phyloP scores from a whole-genome alignment of 1,140 invertebrate species.

The Monomorium pharaonis region DNA sequence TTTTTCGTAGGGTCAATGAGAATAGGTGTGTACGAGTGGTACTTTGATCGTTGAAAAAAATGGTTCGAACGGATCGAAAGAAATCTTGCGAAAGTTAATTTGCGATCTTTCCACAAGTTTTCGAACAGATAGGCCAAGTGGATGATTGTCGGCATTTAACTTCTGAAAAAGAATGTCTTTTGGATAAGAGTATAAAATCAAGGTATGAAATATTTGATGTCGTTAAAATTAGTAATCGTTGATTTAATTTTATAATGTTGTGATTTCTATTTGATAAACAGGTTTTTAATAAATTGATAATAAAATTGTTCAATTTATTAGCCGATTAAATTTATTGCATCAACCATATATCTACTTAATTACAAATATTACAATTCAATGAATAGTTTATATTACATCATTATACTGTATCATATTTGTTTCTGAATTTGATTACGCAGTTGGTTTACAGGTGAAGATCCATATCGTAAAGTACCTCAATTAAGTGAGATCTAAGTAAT shows the following conservation, averaged over 20 bases:
- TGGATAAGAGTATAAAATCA: not conserved
- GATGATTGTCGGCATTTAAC: not conserved
- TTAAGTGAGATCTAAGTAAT: slow-evolving; percentile 32
- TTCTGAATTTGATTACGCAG: not conserved
- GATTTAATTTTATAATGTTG: not conserved
- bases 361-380: not conserved
- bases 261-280: not conserved
- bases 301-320: not conserved
- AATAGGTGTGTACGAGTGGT: slow-evolving; percentile 62
- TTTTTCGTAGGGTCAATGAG: slow-evolving; percentile 69
- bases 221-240: not conserved
- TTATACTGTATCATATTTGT: too few species aligned
- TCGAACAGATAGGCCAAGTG: not conserved
- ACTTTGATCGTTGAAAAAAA: slow-evolving; percentile 33
- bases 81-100: slow-evolving; percentile 35
- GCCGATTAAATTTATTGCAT: too few species aligned
- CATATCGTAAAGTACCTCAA: slow-evolving; percentile 11
- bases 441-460: not conserved
- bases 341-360: too few species aligned
- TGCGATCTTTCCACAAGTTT: not conserved
- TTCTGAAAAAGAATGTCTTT: not conserved
- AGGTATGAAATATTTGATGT: not conserved
- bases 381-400: not conserved
- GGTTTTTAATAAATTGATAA: not conserved
- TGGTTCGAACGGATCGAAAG: not conserved